phyloP scores from a whole-genome alignment of 2,888 invertebrate genomes.

The Oasisia sp. region DNA sequence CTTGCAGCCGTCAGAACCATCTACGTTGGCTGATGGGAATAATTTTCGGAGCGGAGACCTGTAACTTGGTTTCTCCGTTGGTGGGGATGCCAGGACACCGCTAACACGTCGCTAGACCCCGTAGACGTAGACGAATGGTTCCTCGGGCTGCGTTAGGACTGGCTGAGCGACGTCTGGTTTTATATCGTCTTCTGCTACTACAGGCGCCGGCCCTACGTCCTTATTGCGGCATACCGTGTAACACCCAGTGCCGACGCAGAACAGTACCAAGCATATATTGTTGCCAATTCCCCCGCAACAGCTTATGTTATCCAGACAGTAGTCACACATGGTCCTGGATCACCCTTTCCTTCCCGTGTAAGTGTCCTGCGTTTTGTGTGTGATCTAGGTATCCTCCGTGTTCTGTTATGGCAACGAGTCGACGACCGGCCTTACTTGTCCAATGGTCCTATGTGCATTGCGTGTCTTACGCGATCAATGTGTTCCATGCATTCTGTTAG shows the following conservation, averaged over 20 bases:
- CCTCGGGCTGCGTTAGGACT: neutral
- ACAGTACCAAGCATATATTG: neutral
- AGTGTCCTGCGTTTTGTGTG: neutral
- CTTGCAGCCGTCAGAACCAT: neutral
- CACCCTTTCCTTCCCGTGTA: neutral
- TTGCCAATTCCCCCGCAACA: neutral
- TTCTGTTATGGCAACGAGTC: neutral
- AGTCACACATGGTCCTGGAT: neutral
- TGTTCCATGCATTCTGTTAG: too few species aligned
- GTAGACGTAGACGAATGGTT: neutral
- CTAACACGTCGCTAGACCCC: neutral
- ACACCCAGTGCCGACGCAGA: conserved; percentile 11
- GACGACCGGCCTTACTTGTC: neutral
- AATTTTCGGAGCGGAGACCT: neutral
- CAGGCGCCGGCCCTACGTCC: neutral
- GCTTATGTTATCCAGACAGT: neutral
- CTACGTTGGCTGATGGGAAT: neutral
- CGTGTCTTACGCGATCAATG: too few species aligned
- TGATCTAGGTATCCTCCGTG: neutral
- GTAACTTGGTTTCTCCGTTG: neutral
- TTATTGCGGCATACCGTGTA: neutral
- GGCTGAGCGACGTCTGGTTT: neutral
- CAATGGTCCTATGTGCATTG: too few species aligned
- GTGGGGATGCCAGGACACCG: neutral
- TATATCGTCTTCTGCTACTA: neutral